These are phyloP conservation scores for Cephus rjabovi DNA, from an alignment of 2,888 invertebrate genomes.

Conservation along the genomic window DNA sequence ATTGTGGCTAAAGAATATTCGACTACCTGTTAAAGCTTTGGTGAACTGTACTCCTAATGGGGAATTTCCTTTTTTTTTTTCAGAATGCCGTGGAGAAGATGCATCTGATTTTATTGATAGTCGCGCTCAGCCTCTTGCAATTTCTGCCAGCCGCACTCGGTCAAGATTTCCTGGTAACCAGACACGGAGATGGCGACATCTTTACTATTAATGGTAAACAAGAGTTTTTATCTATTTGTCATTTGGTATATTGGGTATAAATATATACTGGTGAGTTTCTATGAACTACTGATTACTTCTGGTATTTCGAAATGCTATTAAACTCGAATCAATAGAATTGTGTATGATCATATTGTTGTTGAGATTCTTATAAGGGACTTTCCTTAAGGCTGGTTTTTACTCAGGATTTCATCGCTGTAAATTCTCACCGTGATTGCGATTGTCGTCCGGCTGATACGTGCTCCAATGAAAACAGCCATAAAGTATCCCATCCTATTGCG, in stretches of 20 bases:
- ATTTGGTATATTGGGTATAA: neutral
- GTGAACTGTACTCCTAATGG: neutral
- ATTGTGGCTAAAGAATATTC: neutral
- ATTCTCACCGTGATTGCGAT: neutral
- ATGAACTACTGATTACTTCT: neutral
- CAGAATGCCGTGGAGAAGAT: slow-evolving; percentile 64
- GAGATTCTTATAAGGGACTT: neutral
- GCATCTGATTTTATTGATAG: slow-evolving; percentile 55
- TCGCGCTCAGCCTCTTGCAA: slow-evolving; percentile 48
- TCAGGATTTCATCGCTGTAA: neutral
- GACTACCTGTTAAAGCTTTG: neutral
- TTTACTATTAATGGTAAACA: slow-evolving; percentile 57
- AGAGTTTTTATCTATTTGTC: neutral
- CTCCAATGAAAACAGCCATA: neutral
- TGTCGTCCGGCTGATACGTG: neutral
- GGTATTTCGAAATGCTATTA: neutral
- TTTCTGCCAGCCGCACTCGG: slow-evolving; percentile 39
- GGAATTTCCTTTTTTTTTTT: slow-evolving; percentile 27
- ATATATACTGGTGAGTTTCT: neutral
- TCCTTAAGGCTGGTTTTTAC: neutral
- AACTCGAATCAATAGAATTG: neutral
- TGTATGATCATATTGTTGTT: neutral
- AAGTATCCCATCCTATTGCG: neutral
- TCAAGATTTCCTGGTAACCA: slow-evolving; percentile 55
- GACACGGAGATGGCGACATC: slow-evolving; percentile 61